A percentile compares a stretch with the other conserved stretches of the same genome.
Evolutionary conservation across 1,140 invertebrate species (phyloP).

Genomic region (Megalonaias nervosa): DNA sequence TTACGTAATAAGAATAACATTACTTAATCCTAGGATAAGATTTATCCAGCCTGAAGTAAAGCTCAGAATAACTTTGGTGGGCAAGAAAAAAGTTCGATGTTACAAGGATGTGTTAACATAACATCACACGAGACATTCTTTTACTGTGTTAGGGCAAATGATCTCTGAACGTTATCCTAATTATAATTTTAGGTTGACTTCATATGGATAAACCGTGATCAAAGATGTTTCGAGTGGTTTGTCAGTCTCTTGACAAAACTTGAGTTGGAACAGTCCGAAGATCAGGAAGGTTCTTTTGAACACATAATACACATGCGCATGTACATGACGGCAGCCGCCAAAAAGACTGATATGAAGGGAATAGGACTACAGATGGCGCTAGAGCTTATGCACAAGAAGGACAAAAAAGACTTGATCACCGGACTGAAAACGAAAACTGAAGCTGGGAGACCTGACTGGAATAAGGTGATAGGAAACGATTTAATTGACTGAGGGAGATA

Average conservation of each 20-base stretch:
- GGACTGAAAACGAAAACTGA: constrained; percentile 94
- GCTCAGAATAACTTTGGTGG: too few relatives aligned
- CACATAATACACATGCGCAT: constrained; percentile 97
- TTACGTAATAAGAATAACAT: too few relatives aligned
- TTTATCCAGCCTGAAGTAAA: too few relatives aligned
- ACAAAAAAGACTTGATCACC: constrained; percentile 93
- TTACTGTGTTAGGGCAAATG: too few relatives aligned
- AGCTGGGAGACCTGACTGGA: constrained; percentile 95
- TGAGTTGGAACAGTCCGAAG: constrained; percentile 93
- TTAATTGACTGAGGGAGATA: too few relatives aligned
- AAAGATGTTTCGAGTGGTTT: constrained; percentile 97
- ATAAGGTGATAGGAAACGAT: constrained; percentile 75
- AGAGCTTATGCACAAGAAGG: constrained; percentile 93
- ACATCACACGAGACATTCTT: too few relatives aligned
- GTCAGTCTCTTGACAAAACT: constrained; percentile 92
- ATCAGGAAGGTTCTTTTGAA: constrained; percentile 77
- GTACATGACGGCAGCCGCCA: constrained; percentile 95
- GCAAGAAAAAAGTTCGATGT: too few relatives aligned
- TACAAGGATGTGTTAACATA: too few relatives aligned
- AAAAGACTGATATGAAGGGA: constrained; percentile 95
- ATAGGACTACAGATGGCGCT: constrained; percentile 90
- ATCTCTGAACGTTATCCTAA: too few relatives aligned
- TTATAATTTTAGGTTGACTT: constrained; percentile 86
- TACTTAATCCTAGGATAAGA: too few relatives aligned
- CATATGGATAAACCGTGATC: constrained; percentile 98